Evolutionary conservation across 2,113 vertebrate genomes (phyloP).

Genomic region (Vulpes vulpes): DNA sequence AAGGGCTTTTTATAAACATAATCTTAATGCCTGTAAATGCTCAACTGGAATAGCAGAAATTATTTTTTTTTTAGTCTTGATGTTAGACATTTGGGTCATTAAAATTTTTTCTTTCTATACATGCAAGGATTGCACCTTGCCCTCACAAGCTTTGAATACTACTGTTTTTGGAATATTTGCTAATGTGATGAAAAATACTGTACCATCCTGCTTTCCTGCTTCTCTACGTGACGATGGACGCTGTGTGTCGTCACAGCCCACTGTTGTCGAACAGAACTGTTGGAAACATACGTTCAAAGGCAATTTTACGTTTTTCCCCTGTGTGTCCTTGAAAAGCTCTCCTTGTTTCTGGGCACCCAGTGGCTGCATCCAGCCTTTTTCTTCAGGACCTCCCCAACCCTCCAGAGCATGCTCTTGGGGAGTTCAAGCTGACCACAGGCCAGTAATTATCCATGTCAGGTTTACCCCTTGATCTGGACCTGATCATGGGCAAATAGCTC

Average conservation of each 20-base stretch:
- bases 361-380: neutral
- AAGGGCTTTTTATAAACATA: neutral
- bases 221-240: neutral
- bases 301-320: neutral
- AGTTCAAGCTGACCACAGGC: neutral
- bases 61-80: constrained; percentile 3
- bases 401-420: neutral
- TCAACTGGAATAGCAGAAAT: neutral
- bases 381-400: neutral
- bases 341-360: neutral
- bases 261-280: too few species aligned
- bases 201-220: too few species aligned
- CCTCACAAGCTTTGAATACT: neutral
- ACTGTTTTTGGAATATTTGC: neutral
- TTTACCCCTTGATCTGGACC: neutral
- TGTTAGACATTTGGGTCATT: constrained; percentile 43
- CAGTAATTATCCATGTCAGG: neutral
- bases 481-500: neutral
- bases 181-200: neutral
- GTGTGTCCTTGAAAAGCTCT: neutral
- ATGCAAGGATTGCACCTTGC: neutral
- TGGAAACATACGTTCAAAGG: neutral
- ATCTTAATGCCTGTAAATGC: constrained; percentile 21
- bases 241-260: neutral
- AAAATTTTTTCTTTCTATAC: constrained; percentile 31